These are phyloP conservation scores for Taeniopygia guttata DNA, from an alignment of 2,797 vertebrate genomes.

Conservation along the genomic window DNA sequence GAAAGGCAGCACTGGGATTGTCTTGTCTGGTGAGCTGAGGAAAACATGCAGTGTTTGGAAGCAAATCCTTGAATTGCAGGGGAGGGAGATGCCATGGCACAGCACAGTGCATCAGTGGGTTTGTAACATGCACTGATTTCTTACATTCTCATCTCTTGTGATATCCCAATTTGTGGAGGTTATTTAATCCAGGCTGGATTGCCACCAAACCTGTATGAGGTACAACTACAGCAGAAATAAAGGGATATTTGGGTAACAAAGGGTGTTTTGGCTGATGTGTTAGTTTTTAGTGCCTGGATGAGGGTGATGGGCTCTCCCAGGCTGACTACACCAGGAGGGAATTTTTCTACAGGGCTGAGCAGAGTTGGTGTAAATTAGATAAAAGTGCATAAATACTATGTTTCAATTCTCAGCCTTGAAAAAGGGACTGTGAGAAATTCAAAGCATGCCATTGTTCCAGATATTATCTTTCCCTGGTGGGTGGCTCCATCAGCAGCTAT, in stretches of 20 bases:
- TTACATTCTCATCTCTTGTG: background rate
- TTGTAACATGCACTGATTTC: background rate
- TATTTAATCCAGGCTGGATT: background rate
- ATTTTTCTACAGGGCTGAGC: background rate
- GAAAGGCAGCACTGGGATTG: background rate
- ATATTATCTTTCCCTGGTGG: background rate
- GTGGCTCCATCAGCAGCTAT: background rate
- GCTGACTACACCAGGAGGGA: background rate
- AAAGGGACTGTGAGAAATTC: background rate
- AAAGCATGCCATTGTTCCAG: background rate
- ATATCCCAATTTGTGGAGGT: background rate
- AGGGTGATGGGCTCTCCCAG: background rate
- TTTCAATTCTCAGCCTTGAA: background rate
- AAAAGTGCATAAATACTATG: background rate
- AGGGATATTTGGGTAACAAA: background rate
- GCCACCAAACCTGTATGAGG: background rate
- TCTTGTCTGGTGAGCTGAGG: conserved; percentile 2
- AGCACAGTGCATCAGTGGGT: background rate
- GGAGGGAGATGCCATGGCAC: background rate
- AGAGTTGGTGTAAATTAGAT: background rate
- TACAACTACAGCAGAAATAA: background rate
- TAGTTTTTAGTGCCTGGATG: background rate
- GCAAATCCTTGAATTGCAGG: background rate
- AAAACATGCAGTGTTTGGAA: background rate
- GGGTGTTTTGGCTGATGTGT: background rate